Evolutionary conservation across 1,140 invertebrate species (phyloP).

Genomic region (Drosophila ohnishii): DNA sequence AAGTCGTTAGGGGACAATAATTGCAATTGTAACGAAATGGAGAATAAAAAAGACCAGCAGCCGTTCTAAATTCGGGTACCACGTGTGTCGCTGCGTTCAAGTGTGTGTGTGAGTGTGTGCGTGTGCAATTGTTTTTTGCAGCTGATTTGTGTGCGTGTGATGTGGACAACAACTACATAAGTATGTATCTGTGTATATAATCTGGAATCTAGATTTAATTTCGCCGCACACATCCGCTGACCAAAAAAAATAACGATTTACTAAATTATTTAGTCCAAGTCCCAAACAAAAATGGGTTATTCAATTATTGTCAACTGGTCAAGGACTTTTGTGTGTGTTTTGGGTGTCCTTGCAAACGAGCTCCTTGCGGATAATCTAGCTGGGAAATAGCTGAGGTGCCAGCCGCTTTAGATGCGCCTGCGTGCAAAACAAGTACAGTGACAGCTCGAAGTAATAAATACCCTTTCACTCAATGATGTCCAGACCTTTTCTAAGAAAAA

Average conservation of each 20-base stretch:
- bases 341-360: conserved; percentile 46
- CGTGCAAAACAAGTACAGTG: conserved; percentile 22
- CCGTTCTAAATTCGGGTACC: conserved; percentile 66
- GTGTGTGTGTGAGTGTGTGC: conserved; percentile 21
- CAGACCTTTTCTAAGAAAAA: neutral
- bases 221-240: conserved; percentile 60
- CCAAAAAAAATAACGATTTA: conserved; percentile 27
- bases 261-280: conserved; percentile 12
- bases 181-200: neutral
- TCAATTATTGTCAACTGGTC: conserved; percentile 31
- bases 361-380: conserved; percentile 11
- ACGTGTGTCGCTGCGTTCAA: conserved; percentile 59
- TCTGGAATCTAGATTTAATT: conserved; percentile 45
- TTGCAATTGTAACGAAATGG: conserved; percentile 36
- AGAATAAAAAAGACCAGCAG: conserved; percentile 49
- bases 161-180: conserved; percentile 12
- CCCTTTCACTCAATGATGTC: too few species aligned
- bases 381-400: conserved; percentile 1
- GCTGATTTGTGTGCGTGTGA: conserved; percentile 39
- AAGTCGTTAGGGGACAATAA: conserved; percentile 49
- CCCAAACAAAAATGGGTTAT: conserved; percentile 12
- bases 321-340: conserved; percentile 43
- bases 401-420: conserved; percentile 51
- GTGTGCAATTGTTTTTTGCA: conserved; percentile 54
- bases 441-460: neutral